phyloP scores from a whole-genome alignment of 2,797 vertebrate species.

The Potorous gilbertii region DNA sequence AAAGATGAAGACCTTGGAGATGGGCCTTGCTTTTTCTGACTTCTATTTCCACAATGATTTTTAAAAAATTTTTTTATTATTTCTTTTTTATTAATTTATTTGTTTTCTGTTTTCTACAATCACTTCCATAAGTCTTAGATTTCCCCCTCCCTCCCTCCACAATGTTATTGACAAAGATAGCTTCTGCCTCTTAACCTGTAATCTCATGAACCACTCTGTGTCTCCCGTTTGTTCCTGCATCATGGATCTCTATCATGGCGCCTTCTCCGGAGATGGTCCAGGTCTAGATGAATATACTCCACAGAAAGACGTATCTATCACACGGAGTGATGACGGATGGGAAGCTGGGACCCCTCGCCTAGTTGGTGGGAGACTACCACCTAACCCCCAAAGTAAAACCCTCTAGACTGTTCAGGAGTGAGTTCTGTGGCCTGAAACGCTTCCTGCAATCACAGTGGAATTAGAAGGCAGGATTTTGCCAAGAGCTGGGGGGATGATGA shows the following conservation, averaged over 20 bases:
- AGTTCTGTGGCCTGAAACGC: background rate
- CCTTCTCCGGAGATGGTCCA: background rate
- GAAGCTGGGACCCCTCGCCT: background rate
- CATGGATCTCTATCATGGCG: background rate
- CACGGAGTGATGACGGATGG: background rate
- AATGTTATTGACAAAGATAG: background rate
- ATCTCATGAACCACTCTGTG: background rate
- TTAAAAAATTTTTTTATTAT: too few relatives aligned
- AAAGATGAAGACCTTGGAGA: background rate
- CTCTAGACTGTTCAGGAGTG: background rate
- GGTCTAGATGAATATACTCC: background rate
- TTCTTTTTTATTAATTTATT: too few relatives aligned
- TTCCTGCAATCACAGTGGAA: background rate
- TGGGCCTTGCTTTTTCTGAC: background rate
- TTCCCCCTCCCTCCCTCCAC: background rate
- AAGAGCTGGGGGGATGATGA: background rate
- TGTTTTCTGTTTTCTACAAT: too few relatives aligned
- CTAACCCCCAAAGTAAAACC: fast-evolving
- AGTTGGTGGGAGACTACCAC: background rate
- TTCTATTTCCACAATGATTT: background rate
- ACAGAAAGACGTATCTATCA: background rate
- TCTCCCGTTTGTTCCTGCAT: background rate
- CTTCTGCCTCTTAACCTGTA: background rate
- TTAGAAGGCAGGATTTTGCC: background rate
- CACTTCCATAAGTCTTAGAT: too few relatives aligned